Conservation (phyloP, 2,888 invertebrate species). For the Platycheirus rosarum region DNA sequence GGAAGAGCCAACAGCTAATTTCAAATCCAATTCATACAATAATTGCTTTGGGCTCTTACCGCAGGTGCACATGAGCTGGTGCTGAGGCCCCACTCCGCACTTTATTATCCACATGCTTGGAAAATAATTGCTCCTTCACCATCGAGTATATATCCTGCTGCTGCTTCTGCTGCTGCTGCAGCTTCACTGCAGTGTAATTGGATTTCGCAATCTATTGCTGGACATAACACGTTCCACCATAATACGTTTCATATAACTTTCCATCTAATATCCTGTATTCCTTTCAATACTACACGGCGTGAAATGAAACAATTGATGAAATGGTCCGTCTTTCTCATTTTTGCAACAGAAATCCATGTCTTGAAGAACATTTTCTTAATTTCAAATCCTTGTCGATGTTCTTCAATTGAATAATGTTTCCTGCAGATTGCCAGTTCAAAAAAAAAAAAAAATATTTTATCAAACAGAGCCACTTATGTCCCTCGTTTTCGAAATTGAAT, state of each 20-base stretch:
- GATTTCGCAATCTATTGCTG: conserved; percentile 67
- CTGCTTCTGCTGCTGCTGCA: conserved; percentile 14
- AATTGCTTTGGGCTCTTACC: conserved; percentile 72
- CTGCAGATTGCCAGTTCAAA: conserved; percentile 6
- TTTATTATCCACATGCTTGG: conserved; percentile 28
- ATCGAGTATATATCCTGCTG: conserved; percentile 12
- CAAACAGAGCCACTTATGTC: conserved; percentile 66
- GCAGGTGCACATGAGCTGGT: conserved; percentile 64
- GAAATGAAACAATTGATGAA: conserved; percentile 63
- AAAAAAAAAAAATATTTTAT: conserved; percentile 6
- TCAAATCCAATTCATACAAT: conserved; percentile 71
- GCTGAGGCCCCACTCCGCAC: neutral
- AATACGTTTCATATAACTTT: conserved; percentile 45
- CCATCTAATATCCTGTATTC: conserved; percentile 54
- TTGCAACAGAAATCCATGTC: neutral
- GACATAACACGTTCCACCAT: conserved; percentile 59
- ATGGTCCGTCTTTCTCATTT: conserved; percentile 13
- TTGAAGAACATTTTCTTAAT: conserved; percentile 66
- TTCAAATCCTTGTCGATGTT: conserved; percentile 50
- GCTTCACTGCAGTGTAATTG: conserved; percentile 67
- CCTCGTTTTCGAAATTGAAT: conserved; percentile 62
- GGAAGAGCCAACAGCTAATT: conserved; percentile 62
- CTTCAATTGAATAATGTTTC: conserved; percentile 57
- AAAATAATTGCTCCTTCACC: conserved; percentile 59
- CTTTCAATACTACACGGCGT: conserved; percentile 14